These are phyloP conservation scores for Fukomys damarensis DNA, from an alignment of 2,113 vertebrate genomes.

Conservation along the genomic window DNA sequence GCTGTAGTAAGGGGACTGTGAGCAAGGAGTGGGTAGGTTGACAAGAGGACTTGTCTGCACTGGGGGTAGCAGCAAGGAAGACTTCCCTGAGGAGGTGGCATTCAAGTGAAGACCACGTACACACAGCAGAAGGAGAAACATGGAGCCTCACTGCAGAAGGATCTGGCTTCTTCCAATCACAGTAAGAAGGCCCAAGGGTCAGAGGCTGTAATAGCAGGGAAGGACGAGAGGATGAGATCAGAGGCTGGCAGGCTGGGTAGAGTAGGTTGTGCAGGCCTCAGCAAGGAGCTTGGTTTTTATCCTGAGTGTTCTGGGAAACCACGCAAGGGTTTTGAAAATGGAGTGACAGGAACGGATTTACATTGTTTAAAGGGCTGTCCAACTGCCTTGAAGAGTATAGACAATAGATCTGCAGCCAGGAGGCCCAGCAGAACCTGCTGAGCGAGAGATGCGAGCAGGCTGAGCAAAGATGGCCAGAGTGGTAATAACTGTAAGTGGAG, in stretches of 20 bases:
- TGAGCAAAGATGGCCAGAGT: neutral
- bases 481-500: neutral
- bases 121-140: neutral
- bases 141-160: neutral
- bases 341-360: neutral
- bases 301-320: conserved; percentile 51
- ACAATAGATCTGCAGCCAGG: neutral
- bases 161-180: neutral
- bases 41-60: neutral
- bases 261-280: neutral
- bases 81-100: neutral
- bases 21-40: neutral
- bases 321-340: neutral
- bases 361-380: neutral
- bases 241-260: neutral
- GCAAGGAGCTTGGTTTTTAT: neutral
- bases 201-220: neutral
- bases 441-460: neutral
- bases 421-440: neutral
- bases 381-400: neutral
- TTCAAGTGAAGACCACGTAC: neutral
- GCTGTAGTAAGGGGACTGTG: neutral
- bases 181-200: neutral
- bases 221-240: neutral
- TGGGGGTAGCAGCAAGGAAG: neutral